Base-by-base conservation (phyloP, 2,797 vertebrate species). In the Salmo trutta region DNA sequence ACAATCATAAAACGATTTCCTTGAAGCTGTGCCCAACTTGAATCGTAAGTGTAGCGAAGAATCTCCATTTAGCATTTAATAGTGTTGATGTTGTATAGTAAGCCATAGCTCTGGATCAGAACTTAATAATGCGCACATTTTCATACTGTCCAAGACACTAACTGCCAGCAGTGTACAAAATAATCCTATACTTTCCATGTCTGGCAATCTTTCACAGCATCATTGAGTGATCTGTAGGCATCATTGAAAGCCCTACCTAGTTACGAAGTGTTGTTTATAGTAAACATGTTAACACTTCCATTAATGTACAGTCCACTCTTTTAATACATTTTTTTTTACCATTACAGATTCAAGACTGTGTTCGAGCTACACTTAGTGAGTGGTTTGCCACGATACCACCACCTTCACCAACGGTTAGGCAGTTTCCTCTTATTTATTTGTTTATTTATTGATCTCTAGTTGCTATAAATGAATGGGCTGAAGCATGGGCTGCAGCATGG, bases 331-430 rank as follows among this genome's bases (percentile, higher is more conserved):
- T 0, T 84, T 81, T 5, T 16, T 66, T 5, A 14, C 81, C 7
- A 6, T 90, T 94, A 76, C 93, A 99, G 98, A 95, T 99, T 84
- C 95, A 95, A 82, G 98, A 98, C 87, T 99, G 97, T 90, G 96
- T 99, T 89, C 95, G 96, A 85, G 97, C 95, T 77, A 96, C 97
- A 0, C 90, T 99, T 85, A 96, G 90, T 71, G 96, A 98, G 54
- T 99, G 97, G 98, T 93, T 95, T 88, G 93, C 95, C 15, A 91
- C 94, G 27, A 90, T 64, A 64, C 59, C 94, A 76, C 87, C 91
- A 78, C 82, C 86, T 75, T 77, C 86, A 65, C 88, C 95, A 84
- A 94, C 94, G 89, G 92, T 96, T 83, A 92, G 91, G 54, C 27
- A 10, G 41, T 47, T 47, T 41, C 36, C 41, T 47, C 10, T 41